Evolutionary conservation across 2,888 invertebrate species (phyloP), one percentile per base, ranked within the genome.

Genomic region (Drosophila austrosaltans): DNA sequence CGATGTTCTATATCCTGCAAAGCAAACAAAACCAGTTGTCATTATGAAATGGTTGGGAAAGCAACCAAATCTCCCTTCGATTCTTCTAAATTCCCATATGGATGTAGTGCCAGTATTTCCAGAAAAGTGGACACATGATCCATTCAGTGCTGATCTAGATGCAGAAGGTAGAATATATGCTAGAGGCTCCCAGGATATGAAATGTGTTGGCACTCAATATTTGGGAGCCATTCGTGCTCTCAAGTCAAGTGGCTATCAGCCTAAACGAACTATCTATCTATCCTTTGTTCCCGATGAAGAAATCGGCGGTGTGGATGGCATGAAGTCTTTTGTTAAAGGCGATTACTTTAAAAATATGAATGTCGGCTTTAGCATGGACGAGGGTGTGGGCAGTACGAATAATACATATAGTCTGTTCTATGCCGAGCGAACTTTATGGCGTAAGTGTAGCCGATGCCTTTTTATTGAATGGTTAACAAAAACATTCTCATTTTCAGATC

Each of bases 21-120:
- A 93, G n/a, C 93, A 94, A 2, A 93, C 93, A 4, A 96, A 96
- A 82, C 97, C 97, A 1, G 94, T 97, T 53, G 94, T 97, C 44
- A 93, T 97, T 28, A 94, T 98, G 82, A 96, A 96, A 68, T 95
- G 97, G 95, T 76, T 89, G 54, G 98, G 98, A 53, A 93, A 92
- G 0, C 93, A 96, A 63, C 95, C 96, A 0, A 90, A 93, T 0
- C 92, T 96, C 20, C 94, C 96, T 1, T 93, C 96, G 16, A 91
- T 93, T 1, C 92, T 96, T 54, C 93, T 99, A 16, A 98, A 98
- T 91, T 98, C 98, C 8, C 99, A 99, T 91, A 98, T 97, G 95
- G 99, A 99, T 91, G 99, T 99, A 0, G 99, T 99, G 0, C 98
- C 99, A 8, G 98, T 98, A 0, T 98, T 96, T 91, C 94, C 95